phyloP scores from a whole-genome alignment of 2,113 vertebrate species.

The Acrocephalus arundinaceus region DNA sequence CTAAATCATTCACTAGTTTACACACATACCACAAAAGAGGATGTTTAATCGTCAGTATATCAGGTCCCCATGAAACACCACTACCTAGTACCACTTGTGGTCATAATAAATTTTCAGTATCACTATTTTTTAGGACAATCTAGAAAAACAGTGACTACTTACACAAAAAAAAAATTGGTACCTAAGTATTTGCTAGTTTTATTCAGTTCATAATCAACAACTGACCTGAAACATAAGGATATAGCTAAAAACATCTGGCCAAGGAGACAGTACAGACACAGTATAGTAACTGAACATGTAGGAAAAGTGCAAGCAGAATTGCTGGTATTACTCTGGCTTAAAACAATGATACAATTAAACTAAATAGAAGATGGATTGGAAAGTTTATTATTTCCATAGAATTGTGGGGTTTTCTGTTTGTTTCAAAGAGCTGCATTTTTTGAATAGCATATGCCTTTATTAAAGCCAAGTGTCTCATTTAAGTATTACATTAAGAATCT shows the following conservation, averaged over 20 bases:
- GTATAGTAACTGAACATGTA: not conserved
- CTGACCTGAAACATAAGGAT: not conserved
- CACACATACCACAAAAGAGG: not conserved
- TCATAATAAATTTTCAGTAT: not conserved
- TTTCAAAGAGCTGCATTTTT: not conserved
- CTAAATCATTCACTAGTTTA: slow-evolving; percentile 82
- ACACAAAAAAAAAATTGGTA: not conserved
- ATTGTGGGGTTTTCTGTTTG: not conserved
- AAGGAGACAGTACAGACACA: not conserved
- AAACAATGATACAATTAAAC: not conserved
- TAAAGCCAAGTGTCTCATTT: not conserved
- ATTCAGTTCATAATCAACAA: not conserved
- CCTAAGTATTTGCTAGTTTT: not conserved
- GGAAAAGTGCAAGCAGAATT: not conserved
- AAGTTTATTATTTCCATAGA: not conserved
- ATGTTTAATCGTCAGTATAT: not conserved
- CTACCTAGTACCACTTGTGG: not conserved
- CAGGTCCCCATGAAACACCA: not conserved
- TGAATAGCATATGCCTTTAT: not conserved
- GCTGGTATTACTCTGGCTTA: not conserved
- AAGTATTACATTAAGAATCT: not conserved
- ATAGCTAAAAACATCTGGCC: not conserved
- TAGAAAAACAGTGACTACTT: not conserved
- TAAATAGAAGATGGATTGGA: not conserved
- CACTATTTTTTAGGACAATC: not conserved